phyloP scores from a whole-genome alignment of 2,888 invertebrate species.

The Scaptomyza cyrtandrae region DNA sequence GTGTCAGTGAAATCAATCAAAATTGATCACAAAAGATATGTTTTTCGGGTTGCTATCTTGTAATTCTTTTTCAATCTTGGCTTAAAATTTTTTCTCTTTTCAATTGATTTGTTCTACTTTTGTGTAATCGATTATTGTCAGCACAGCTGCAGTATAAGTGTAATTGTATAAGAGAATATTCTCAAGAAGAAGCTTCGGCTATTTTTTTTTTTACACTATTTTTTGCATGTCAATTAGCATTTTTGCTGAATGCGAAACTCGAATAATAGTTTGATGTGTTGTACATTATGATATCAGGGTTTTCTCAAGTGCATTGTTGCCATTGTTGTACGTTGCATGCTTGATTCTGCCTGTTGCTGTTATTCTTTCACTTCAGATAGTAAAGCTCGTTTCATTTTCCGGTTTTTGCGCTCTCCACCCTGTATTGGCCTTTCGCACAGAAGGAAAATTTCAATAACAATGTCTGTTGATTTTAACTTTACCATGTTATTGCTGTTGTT shows the following conservation, averaged over 20 bases:
- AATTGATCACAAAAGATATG: neutral
- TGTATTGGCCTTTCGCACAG: constrained; percentile 37
- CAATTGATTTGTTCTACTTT: too few species aligned
- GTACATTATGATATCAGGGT: constrained; percentile 58
- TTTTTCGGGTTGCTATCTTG: too few species aligned
- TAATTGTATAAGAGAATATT: neutral
- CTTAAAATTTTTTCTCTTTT: too few species aligned
- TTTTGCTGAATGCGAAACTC: constrained; percentile 30
- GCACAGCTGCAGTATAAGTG: neutral
- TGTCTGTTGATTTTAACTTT: constrained; percentile 76
- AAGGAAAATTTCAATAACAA: constrained; percentile 64
- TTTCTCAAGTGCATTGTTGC: constrained; percentile 72
- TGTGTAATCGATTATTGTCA: neutral
- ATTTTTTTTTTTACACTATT: neutral
- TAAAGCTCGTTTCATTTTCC: constrained; percentile 75
- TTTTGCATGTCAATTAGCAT: constrained; percentile 60
- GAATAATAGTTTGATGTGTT: constrained; percentile 32
- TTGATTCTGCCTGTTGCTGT: constrained; percentile 57
- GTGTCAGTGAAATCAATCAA: neutral
- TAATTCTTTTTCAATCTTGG: neutral
- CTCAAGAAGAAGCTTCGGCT: neutral
- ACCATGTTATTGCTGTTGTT: constrained; percentile 44
- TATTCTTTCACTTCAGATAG: constrained; percentile 73
- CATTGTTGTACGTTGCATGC: constrained; percentile 54
- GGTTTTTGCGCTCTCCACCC: constrained; percentile 53